Percentiles rank a stretch among this genome's conserved stretches.
Evolutionary conservation across 2,797 vertebrate genomes (phyloP).

Genomic region (Sebastes glaucus): DNA sequence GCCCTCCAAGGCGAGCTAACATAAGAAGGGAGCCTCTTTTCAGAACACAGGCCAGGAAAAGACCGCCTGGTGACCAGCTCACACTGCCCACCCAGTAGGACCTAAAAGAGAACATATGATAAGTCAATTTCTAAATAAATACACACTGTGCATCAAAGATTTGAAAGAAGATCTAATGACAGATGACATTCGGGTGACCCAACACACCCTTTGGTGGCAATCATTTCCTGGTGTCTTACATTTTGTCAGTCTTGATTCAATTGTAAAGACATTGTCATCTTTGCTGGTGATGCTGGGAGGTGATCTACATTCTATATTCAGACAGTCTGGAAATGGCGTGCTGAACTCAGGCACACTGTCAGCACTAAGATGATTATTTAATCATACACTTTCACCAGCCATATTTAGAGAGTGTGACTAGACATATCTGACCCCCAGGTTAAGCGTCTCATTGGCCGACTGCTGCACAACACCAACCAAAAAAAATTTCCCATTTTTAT

Average conservation of each 20-base stretch:
- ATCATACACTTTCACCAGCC: not conserved
- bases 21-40: slow-evolving; percentile 94
- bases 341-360: not conserved
- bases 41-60: slow-evolving; percentile 93
- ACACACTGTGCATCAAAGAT: not conserved
- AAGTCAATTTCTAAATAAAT: not conserved
- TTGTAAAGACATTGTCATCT: not conserved
- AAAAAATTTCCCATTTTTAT: not conserved
- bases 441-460: not conserved
- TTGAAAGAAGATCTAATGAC: not conserved
- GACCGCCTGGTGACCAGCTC: slow-evolving; percentile 90
- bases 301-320: not conserved
- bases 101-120: slow-evolving; percentile 69
- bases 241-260: not conserved
- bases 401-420: not conserved
- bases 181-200: not conserved
- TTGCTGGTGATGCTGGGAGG: not conserved
- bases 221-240: not conserved
- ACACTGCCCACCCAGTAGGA: slow-evolving; percentile 94
- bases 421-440: not conserved
- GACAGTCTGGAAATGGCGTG: not conserved
- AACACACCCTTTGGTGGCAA: not conserved
- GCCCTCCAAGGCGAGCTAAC: slow-evolving; percentile 88
- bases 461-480: not conserved
- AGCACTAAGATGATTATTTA: not conserved